phyloP scores from a whole-genome alignment of 1,140 invertebrate genomes.

The Drosophila pallidifrons region DNA sequence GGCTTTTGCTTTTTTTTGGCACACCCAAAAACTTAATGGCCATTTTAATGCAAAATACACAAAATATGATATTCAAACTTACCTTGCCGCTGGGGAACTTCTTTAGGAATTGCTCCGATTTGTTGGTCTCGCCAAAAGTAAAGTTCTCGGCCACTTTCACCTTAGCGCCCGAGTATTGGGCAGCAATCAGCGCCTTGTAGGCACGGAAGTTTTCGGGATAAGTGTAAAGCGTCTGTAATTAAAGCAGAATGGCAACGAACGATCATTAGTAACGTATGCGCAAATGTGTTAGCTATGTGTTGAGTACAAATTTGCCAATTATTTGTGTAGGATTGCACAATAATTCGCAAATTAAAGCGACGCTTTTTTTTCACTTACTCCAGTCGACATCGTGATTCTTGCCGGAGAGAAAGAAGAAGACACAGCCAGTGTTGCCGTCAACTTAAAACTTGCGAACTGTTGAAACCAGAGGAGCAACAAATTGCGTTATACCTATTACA shows the following conservation, averaged over 20 bases:
- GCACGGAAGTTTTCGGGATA: constrained; percentile 98
- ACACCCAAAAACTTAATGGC: constrained; percentile 32
- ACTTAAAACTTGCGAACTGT: not conserved
- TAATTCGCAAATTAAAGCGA: constrained; percentile 66
- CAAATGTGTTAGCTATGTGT: not conserved
- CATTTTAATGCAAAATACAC: not conserved
- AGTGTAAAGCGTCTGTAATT: constrained; percentile 95
- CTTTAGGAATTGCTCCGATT: constrained; percentile 92
- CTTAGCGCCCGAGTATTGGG: constrained; percentile 95
- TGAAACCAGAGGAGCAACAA: constrained; percentile 15
- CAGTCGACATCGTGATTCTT: constrained; percentile 84
- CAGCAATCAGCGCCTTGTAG: constrained; percentile 97
- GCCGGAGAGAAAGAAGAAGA: constrained; percentile 65
- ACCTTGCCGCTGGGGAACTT: constrained; percentile 99
- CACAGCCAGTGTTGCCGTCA: constrained; percentile 21
- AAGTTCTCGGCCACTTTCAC: constrained; percentile 94
- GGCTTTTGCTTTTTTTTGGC: constrained; percentile 36
- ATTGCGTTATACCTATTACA: not conserved
- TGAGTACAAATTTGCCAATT: constrained; percentile 35
- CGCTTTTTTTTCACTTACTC: constrained; percentile 72
- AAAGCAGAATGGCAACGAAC: constrained; percentile 10
- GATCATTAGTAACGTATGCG: constrained; percentile 29
- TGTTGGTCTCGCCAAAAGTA: constrained; percentile 97
- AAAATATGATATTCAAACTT: not conserved
- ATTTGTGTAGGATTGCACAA: constrained; percentile 51